Evolutionary conservation across 2,797 vertebrate species (phyloP).

Genomic region (Tokudaia tokunoshimensis): DNA sequence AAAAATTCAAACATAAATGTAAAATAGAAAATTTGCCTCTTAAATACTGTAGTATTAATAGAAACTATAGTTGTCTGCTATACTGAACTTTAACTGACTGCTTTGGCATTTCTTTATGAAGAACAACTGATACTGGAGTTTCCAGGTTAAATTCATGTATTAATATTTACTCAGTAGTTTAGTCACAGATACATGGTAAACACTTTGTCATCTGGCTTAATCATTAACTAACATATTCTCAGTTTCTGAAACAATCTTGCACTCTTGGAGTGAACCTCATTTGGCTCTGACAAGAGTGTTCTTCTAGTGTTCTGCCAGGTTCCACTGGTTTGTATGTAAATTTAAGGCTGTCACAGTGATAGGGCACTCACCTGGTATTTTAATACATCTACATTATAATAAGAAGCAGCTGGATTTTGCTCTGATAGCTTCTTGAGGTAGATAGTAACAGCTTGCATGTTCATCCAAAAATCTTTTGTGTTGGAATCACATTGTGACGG

Average conservation of each 20-base stretch:
- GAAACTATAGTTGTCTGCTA: slow-evolving; percentile 20
- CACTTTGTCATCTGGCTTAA: slow-evolving; percentile 35
- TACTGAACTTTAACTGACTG: background rate
- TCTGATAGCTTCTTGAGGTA: slow-evolving; percentile 98
- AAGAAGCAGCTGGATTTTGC: slow-evolving; percentile 96
- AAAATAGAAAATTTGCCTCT: slow-evolving; percentile 7
- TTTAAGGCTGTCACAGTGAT: slow-evolving; percentile 25
- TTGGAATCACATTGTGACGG: slow-evolving; percentile 95
- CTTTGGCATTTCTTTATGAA: slow-evolving; percentile 41
- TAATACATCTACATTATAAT: slow-evolving; percentile 97
- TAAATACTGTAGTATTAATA: background rate
- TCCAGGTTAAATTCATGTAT: slow-evolving; percentile 22
- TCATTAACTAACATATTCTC: slow-evolving; percentile 18
- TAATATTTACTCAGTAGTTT: slow-evolving; percentile 51
- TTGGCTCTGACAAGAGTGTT: slow-evolving; percentile 41
- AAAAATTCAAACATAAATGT: slow-evolving; percentile 56
- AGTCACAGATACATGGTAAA: slow-evolving; percentile 1
- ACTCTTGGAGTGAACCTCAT: slow-evolving; percentile 27
- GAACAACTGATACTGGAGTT: background rate
- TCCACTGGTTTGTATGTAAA: slow-evolving; percentile 52
- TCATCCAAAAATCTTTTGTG: slow-evolving; percentile 98
- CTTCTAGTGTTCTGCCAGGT: slow-evolving; percentile 5
- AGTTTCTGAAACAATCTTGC: slow-evolving; percentile 11
- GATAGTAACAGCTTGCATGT: slow-evolving; percentile 97
- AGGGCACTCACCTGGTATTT: slow-evolving; percentile 95